Evolutionary conservation across 2,888 invertebrate genomes (phyloP).

Genomic region (Choristoneura rosaceana): DNA sequence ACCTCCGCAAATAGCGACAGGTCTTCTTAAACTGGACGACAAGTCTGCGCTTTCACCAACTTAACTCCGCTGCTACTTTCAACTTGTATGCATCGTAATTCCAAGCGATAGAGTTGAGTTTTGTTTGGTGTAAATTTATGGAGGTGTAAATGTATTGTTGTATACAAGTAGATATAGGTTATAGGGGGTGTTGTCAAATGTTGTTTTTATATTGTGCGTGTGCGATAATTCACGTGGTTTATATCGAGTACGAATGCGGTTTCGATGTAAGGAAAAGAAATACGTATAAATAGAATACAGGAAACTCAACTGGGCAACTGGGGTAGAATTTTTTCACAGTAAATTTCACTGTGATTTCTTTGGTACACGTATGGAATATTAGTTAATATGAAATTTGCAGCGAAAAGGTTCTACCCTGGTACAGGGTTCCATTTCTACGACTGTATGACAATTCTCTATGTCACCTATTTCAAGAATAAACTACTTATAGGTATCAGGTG

Average conservation of each 20-base stretch:
- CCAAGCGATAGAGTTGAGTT: not conserved
- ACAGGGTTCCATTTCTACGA: too few relatives aligned
- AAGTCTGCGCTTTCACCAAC: constrained; percentile 8
- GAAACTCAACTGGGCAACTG: too few relatives aligned
- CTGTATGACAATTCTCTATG: too few relatives aligned
- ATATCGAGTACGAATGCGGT: not conserved
- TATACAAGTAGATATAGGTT: constrained; percentile 16
- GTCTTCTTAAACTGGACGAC: constrained; percentile 9
- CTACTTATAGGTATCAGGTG: not conserved
- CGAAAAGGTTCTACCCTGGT: too few relatives aligned
- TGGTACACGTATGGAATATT: too few relatives aligned
- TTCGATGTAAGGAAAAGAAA: constrained; percentile 4
- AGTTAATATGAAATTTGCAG: too few relatives aligned
- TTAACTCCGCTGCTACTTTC: not conserved
- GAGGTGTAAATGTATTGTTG: not conserved
- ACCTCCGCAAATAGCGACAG: constrained; percentile 30
- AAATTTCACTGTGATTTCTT: too few relatives aligned
- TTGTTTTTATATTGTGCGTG: constrained; percentile 39
- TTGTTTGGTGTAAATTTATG: not conserved
- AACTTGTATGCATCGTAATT: not conserved
- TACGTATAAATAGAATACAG: not conserved
- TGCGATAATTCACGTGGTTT: constrained; percentile 36
- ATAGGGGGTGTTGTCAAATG: constrained; percentile 34
- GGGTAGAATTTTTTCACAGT: too few relatives aligned
- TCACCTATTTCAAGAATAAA: not conserved